These are phyloP conservation scores for Lycodopsis pacificus DNA, from an alignment of 2,797 vertebrate genomes.

Conservation along the genomic window DNA sequence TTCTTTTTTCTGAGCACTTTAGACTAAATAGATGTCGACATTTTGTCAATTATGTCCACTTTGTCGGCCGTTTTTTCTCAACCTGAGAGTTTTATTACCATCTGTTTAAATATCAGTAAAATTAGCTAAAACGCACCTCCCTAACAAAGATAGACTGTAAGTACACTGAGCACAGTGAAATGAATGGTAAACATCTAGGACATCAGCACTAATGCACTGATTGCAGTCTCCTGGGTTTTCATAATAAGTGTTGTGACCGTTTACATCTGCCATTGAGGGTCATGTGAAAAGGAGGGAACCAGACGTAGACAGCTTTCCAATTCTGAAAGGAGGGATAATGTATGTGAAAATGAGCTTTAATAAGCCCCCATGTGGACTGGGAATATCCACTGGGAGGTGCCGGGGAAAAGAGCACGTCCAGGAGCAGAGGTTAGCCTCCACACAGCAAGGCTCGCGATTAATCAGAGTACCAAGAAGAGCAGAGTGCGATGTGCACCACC, in stretches of 20 bases:
- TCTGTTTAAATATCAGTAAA: slow-evolving; percentile 1
- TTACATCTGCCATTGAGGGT: not conserved
- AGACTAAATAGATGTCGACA: slow-evolving; percentile 24
- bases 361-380: slow-evolving; percentile 38
- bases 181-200: not conserved
- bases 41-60: slow-evolving; percentile 7
- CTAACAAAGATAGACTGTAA: not conserved
- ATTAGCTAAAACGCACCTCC: slow-evolving; percentile 7
- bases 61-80: slow-evolving; percentile 4
- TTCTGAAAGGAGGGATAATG: slow-evolving; percentile 30
- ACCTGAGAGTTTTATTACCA: not conserved
- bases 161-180: not conserved
- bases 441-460: slow-evolving; percentile 6
- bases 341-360: slow-evolving; percentile 47
- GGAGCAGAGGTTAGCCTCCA: slow-evolving; percentile 19
- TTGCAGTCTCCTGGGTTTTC: not conserved
- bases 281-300: slow-evolving; percentile 9
- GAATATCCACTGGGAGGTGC: slow-evolving; percentile 23
- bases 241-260: not conserved
- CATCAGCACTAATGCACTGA: not conserved
- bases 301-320: not conserved
- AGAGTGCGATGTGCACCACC: slow-evolving; percentile 15
- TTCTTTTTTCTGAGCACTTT: slow-evolving; percentile 10
- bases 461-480: slow-evolving; percentile 40
- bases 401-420: slow-evolving; percentile 11